A percentile compares a stretch with the other conserved stretches of the same genome.
phyloP scores from a whole-genome alignment of 2,888 invertebrate species.

The Phyllotreta cruciferae region DNA sequence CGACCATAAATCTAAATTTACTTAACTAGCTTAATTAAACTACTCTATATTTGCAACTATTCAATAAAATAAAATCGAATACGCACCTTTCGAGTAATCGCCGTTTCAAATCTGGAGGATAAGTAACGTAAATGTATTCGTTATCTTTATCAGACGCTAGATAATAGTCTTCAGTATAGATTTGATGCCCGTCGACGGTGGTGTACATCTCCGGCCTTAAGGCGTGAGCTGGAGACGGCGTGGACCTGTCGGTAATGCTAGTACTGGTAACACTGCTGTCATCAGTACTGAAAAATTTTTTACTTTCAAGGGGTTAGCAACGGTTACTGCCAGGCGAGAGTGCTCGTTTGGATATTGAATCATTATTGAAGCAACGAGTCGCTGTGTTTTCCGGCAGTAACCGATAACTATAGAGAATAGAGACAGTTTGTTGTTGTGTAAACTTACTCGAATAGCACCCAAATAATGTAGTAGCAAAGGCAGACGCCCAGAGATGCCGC shows the following conservation, averaged over 20 bases:
- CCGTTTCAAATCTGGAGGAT: conserved; percentile 85
- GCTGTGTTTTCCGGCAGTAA: conserved; percentile 25
- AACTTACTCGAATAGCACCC: conserved; percentile 91
- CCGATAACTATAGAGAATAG: conserved; percentile 20
- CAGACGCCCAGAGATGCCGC: conserved; percentile 83
- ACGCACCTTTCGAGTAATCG: conserved; percentile 80
- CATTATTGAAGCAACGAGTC: too few species aligned
- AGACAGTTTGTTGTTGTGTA: conserved; percentile 3
- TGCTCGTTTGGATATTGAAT: conserved; percentile 5
- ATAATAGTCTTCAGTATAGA: conserved; percentile 61
- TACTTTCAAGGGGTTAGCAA: conserved; percentile 39
- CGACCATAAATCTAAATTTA: conserved; percentile 3
- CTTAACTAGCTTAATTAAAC: neutral
- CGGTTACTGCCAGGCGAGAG: conserved; percentile 30
- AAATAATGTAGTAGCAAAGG: conserved; percentile 91
- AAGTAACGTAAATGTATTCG: conserved; percentile 87
- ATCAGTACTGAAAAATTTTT: conserved; percentile 66
- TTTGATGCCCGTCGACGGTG: conserved; percentile 54
- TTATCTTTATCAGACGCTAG: conserved; percentile 65
- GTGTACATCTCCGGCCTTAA: conserved; percentile 59
- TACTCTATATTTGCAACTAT: neutral
- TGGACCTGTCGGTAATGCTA: conserved; percentile 71
- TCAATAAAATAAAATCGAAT: neutral
- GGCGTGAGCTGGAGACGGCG: conserved; percentile 70
- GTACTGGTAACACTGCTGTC: conserved; percentile 74